Evolutionary conservation across 2,113 vertebrate species (phyloP), one percentile per base, ranked within the genome.

Genomic region (Dolichotis patagonum): DNA sequence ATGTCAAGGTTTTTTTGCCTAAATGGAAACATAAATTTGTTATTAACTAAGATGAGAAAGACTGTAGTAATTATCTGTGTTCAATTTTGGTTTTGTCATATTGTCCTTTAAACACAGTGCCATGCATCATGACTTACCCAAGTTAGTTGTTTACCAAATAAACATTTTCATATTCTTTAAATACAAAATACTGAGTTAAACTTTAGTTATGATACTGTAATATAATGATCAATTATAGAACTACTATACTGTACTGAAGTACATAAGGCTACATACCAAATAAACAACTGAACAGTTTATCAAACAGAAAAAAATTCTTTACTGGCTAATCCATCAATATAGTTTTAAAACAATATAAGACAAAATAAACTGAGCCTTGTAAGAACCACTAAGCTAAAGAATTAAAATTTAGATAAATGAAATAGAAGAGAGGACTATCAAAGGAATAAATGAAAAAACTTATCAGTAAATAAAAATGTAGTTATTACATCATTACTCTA

Each of bases 271-370:
- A 19, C 54, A 10, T 20, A 80, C 8, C 46, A 80, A 80, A 54
- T 54, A 43, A 78, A n/a, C 5, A n/a, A 58, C 26, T 63, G 62
- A 88, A 58, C 49, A 71, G 95, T 78, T 85, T 67, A 60, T 11
- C 82, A 78, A 17, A 94, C 94, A 97, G 95, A 96, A 96, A 97
- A 97, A 96, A 97, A 65, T 73, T 88, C 16, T 56, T 52, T 62
- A 93, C 67, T 83, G 84, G 86, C 90, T 97, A 97, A 98, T 96
- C 94, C 95, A 97, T 94, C 96, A 98, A 95, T 38, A 96, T 54
- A 97, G 89, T 86, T 98, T 98, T 97, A 95, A 97, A 98, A 88
- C 5, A 88, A 98, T 97, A 97, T 97, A 97, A 98, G 94, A 91
- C 5, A 88, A 98, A 97, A 97, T 97, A 97, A 98, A 95, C 90